Evolutionary conservation across 2,888 invertebrate species (phyloP).

Genomic region (Alloscopus bannaensis): DNA sequence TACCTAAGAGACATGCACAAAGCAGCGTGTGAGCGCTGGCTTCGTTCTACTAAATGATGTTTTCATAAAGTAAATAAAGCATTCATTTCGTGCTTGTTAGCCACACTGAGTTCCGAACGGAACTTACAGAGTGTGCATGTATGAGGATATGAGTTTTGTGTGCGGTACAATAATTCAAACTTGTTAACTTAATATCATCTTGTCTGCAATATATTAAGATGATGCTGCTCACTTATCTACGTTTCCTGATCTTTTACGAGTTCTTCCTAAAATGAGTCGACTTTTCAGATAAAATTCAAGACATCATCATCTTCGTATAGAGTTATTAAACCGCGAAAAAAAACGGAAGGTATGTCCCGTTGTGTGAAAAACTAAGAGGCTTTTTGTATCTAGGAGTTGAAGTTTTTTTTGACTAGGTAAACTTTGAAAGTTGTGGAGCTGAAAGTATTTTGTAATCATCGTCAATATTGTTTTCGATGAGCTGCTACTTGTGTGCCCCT

Average conservation of each 20-base stretch:
- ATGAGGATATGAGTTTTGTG: background rate
- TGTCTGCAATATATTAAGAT: background rate
- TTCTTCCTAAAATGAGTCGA: constrained; percentile 14
- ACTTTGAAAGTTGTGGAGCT: no score
- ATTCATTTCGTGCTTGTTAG: constrained; percentile 18
- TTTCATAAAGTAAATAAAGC: constrained; percentile 26
- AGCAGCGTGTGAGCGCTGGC: background rate
- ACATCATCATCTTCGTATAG: background rate
- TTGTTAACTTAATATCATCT: background rate
- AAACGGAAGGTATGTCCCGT: constrained; percentile 54
- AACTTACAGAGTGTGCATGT: background rate
- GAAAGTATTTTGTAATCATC: no score
- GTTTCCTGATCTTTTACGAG: constrained; percentile 28
- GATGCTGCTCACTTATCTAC: background rate
- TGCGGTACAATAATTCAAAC: background rate
- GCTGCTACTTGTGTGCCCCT: no score
- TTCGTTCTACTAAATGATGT: constrained; percentile 16
- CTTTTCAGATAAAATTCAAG: background rate
- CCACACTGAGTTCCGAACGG: no score
- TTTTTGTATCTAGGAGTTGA: no score
- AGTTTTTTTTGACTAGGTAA: no score
- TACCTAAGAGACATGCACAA: background rate
- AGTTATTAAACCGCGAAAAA: constrained; percentile 47
- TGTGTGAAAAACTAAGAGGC: constrained; percentile 48
- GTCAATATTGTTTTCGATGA: no score